phyloP scores from a whole-genome alignment of 2,797 vertebrate genomes.

The Acipenser oxyrinchus region DNA sequence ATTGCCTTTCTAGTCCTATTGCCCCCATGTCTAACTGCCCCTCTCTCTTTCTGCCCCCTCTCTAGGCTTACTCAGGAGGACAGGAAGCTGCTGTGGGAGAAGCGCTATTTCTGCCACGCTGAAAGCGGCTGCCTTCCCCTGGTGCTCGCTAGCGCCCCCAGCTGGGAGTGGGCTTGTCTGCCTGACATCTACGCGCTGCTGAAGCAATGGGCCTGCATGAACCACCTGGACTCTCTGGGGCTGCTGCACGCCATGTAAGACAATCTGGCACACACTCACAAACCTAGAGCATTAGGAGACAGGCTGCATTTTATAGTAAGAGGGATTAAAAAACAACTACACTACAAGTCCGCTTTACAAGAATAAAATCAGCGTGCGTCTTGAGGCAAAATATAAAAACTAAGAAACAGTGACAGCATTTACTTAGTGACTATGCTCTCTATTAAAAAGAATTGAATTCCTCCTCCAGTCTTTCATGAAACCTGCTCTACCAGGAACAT shows the following conservation, averaged over 20 bases:
- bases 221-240: slow-evolving; percentile 84
- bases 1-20: not conserved
- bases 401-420: too few relatives aligned
- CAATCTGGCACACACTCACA: not conserved
- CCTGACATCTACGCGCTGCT: slow-evolving; percentile 89
- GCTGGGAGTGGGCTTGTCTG: slow-evolving; percentile 91
- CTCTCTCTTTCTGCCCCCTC: not conserved
- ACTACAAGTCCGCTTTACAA: too few relatives aligned
- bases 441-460: not conserved
- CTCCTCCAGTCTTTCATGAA: not conserved
- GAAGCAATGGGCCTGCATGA: slow-evolving; percentile 78
- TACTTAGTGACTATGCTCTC: too few relatives aligned
- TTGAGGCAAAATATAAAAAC: too few relatives aligned
- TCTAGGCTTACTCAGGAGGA: slow-evolving; percentile 72
- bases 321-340: not conserved
- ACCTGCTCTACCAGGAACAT: not conserved
- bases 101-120: slow-evolving; percentile 77
- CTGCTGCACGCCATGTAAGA: slow-evolving; percentile 86
- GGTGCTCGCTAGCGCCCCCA: slow-evolving; percentile 84
- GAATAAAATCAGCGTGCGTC: too few relatives aligned
- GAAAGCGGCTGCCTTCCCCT: slow-evolving; percentile 75
- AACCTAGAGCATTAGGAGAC: not conserved
- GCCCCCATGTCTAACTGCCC: not conserved
- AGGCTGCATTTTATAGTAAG: not conserved
- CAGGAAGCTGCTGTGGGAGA: slow-evolving; percentile 81